A percentile compares a stretch with the other conserved stretches of the same genome.
Evolutionary conservation across 1,140 invertebrate genomes (phyloP).

Genomic region (Drosophila kikkawai): DNA sequence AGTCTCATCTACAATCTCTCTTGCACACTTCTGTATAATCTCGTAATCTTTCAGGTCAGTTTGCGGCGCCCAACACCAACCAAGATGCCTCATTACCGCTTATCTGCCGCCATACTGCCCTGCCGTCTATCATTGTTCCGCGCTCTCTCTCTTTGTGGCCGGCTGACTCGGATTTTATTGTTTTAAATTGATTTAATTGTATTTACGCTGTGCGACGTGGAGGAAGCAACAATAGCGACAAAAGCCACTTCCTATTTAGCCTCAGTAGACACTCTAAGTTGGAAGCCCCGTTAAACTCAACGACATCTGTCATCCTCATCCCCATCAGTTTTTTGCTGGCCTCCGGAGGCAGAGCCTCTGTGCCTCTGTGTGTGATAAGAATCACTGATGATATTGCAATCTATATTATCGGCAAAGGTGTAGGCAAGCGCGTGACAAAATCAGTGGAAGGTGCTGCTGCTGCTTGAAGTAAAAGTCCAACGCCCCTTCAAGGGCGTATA

Average conservation of each 20-base stretch:
- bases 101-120: slow-evolving; percentile 53
- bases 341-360: slow-evolving; percentile 16
- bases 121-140: slow-evolving; percentile 60
- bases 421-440: slow-evolving; percentile 22
- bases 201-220: slow-evolving; percentile 69
- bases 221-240: slow-evolving; percentile 36
- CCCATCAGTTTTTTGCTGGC: slow-evolving; percentile 42
- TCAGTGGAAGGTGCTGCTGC: slow-evolving; percentile 17
- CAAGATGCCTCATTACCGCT: slow-evolving; percentile 39
- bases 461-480: slow-evolving; percentile 43
- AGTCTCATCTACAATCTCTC: slow-evolving; percentile 35
- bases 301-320: slow-evolving; percentile 25
- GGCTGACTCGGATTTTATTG: slow-evolving; percentile 64
- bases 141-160: slow-evolving; percentile 56
- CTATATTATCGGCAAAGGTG: slow-evolving; percentile 25
- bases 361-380: slow-evolving; percentile 43
- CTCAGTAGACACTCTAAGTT: slow-evolving; percentile 39
- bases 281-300: slow-evolving; percentile 32
- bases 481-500: slow-evolving; percentile 37
- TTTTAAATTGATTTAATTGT: slow-evolving; percentile 84
- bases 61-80: slow-evolving; percentile 31
- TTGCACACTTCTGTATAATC: slow-evolving; percentile 33
- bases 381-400: slow-evolving; percentile 21
- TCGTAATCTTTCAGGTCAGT: slow-evolving; percentile 39
- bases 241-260: slow-evolving; percentile 71